These are phyloP conservation scores for Morpho deidamia DNA, from an alignment of 2,888 invertebrate species.

Conservation along the genomic window DNA sequence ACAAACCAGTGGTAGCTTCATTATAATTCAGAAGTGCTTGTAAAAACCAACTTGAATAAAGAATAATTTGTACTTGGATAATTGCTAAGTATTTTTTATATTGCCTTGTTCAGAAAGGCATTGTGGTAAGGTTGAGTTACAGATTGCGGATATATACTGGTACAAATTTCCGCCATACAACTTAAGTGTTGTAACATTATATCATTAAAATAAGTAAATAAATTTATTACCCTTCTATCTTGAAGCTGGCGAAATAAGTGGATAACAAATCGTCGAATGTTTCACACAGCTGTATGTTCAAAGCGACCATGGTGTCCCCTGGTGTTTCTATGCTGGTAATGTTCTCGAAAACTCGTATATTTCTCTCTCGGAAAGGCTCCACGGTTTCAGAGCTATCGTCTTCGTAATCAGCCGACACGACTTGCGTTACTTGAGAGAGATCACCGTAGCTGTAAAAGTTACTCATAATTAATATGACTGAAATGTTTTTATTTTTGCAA, in stretches of 20 bases:
- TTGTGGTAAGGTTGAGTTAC: too few relatives aligned
- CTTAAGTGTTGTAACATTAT: too few relatives aligned
- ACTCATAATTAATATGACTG: too few relatives aligned
- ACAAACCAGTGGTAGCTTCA: too few relatives aligned
- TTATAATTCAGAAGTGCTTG: background rate
- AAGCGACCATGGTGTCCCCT: constrained; percentile 85
- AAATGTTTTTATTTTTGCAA: too few relatives aligned
- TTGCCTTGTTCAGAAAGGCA: too few relatives aligned
- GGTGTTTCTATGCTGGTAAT: constrained; percentile 42
- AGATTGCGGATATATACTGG: too few relatives aligned
- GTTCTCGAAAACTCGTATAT: constrained; percentile 63
- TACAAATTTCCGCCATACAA: too few relatives aligned
- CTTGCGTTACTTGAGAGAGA: constrained; percentile 87
- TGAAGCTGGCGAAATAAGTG: constrained; percentile 90
- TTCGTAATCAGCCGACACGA: constrained; percentile 87
- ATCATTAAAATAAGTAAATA: background rate
- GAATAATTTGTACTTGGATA: too few relatives aligned
- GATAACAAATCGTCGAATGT: constrained; percentile 87
- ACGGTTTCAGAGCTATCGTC: constrained; percentile 77
- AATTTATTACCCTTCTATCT: constrained; percentile 83
- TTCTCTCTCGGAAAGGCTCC: constrained; percentile 82
- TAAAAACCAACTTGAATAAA: background rate
- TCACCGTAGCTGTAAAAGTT: constrained; percentile 80
- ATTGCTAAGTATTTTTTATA: too few relatives aligned
- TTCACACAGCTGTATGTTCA: constrained; percentile 92